phyloP scores from a whole-genome alignment of 1,140 invertebrate genomes.

The Cardiocondyla obscurior region DNA sequence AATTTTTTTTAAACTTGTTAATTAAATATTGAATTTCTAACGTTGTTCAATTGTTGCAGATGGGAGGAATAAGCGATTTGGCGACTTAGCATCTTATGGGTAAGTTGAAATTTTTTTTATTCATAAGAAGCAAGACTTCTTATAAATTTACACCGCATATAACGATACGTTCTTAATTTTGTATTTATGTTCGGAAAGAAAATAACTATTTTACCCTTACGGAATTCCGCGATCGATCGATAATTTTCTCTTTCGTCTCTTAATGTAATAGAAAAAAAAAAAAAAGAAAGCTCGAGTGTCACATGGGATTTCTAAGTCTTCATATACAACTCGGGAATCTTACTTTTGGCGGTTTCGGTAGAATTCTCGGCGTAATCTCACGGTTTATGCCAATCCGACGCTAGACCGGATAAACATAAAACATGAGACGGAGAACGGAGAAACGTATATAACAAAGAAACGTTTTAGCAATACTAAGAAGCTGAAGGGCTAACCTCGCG shows the following conservation, averaged over 20 bases:
- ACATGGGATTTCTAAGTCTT: background rate
- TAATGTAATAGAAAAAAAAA: slow-evolving; percentile 1
- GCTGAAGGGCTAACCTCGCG: slow-evolving; percentile 13
- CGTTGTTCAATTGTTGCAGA: slow-evolving; percentile 72
- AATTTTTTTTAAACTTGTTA: background rate
- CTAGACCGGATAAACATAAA: slow-evolving; percentile 75
- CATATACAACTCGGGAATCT: slow-evolving; percentile 22
- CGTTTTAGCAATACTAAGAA: slow-evolving; percentile 51
- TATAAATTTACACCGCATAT: too few species aligned
- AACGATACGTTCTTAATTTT: background rate
- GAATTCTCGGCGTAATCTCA: slow-evolving; percentile 65
- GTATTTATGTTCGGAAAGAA: background rate
- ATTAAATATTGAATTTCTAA: background rate
- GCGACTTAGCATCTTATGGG: slow-evolving; percentile 76
- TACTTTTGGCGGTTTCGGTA: slow-evolving; percentile 4
- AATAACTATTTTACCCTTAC: background rate
- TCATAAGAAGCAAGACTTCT: too few species aligned
- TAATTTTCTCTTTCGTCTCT: background rate
- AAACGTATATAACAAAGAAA: slow-evolving; percentile 60
- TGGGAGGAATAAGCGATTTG: slow-evolving; percentile 53
- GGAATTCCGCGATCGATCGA: background rate
- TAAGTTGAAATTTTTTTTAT: slow-evolving; percentile 68
- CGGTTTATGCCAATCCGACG: slow-evolving; percentile 66
- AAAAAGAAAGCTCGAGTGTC: too few species aligned
- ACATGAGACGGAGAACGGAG: slow-evolving; percentile 43